Percentiles rank a stretch among this genome's conserved stretches.
phyloP scores from a whole-genome alignment of 2,797 vertebrate genomes.

The Denticeps clupeoides region DNA sequence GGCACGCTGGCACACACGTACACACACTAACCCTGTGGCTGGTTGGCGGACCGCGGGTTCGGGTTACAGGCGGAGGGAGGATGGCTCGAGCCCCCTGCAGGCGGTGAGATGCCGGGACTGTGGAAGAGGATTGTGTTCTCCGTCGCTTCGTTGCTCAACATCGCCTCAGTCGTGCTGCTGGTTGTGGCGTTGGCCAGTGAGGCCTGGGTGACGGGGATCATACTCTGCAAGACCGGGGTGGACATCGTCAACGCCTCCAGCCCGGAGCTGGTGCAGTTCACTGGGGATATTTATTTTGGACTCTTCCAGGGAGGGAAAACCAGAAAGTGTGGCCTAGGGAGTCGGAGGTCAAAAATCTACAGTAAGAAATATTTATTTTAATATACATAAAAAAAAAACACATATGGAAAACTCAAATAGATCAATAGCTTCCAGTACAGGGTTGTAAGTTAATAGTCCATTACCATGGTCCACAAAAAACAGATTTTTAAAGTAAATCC shows the following conservation, averaged over 20 bases:
- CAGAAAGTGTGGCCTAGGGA: slow-evolving; percentile 80
- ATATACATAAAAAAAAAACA: no score
- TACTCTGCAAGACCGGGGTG: slow-evolving; percentile 85
- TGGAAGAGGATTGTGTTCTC: slow-evolving; percentile 79
- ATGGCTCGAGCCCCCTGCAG: slow-evolving; percentile 40
- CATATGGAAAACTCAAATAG: no score
- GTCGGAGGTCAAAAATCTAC: slow-evolving; percentile 73
- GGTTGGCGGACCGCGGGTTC: slow-evolving; percentile 27
- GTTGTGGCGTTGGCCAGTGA: slow-evolving; percentile 71
- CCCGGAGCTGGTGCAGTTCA: slow-evolving; percentile 80
- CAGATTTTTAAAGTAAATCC: no score
- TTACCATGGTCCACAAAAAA: no score
- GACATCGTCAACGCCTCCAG: slow-evolving; percentile 88
- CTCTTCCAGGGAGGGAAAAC: slow-evolving; percentile 83
- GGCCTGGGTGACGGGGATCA: slow-evolving; percentile 78
- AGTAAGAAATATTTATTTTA: slow-evolving; percentile 67
- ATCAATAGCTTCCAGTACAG: no score
- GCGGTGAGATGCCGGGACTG: slow-evolving; percentile 64
- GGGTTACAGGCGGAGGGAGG: slow-evolving; percentile 24
- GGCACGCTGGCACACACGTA: no score
- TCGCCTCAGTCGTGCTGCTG: slow-evolving; percentile 70
- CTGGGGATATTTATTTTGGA: slow-evolving; percentile 82
- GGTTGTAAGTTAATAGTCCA: no score
- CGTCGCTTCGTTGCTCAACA: slow-evolving; percentile 67
- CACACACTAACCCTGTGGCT: slow-evolving; percentile 28